phyloP scores from a whole-genome alignment of 2,113 vertebrate genomes.

The Ranitomeya variabilis region DNA sequence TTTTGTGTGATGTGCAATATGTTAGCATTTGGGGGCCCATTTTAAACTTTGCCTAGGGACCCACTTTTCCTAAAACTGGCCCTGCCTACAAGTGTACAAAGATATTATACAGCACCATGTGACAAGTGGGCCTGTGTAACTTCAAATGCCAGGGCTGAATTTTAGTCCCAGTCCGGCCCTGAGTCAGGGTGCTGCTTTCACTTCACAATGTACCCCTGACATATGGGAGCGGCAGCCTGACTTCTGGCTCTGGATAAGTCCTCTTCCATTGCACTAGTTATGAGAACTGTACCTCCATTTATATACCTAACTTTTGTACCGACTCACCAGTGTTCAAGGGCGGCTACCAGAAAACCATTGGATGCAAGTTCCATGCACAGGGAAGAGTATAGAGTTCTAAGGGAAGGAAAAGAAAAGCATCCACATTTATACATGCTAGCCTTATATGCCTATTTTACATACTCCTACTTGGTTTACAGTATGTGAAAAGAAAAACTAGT shows the following conservation, averaged over 20 bases:
- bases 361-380: slow-evolving; percentile 75
- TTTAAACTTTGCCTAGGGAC: no score
- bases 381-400: slow-evolving; percentile 73
- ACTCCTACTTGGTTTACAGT: background rate
- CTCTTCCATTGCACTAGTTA: background rate
- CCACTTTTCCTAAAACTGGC: no score
- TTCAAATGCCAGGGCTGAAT: no score
- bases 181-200: no score
- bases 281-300: background rate
- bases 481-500: background rate
- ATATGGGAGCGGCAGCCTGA: background rate
- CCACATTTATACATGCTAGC: background rate
- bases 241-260: no score
- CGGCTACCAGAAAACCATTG: slow-evolving; percentile 72
- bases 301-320: background rate
- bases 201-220: no score
- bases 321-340: slow-evolving; percentile 73
- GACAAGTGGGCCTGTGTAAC: no score
- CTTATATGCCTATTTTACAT: background rate
- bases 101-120: no score
- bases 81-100: no score
- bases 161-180: no score
- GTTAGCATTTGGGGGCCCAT: no score
- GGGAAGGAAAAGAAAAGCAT: background rate
- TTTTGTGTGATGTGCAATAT: no score